These are phyloP conservation scores for Poecilobothrus nobilitatus DNA, from an alignment of 2,888 invertebrate species.

Conservation along the genomic window DNA sequence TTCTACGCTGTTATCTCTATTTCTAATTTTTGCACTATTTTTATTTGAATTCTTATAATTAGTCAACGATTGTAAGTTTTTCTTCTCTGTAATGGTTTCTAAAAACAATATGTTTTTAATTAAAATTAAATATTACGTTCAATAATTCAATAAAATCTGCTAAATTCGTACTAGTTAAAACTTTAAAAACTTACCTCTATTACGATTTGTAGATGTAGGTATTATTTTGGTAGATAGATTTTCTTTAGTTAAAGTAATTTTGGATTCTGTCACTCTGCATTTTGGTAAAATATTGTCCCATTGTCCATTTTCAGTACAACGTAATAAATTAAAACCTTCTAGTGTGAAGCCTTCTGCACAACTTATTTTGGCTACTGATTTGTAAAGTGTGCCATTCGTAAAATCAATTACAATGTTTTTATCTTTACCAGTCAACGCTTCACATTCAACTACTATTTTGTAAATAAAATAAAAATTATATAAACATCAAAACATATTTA, in stretches of 20 bases:
- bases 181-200: neutral
- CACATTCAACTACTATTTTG: constrained; percentile 61
- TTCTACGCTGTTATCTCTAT: neutral
- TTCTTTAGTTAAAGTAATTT: constrained; percentile 35
- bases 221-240: neutral
- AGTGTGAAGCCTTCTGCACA: constrained; percentile 64
- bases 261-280: constrained; percentile 58
- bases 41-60: neutral
- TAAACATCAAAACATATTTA: neutral
- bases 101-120: too few species aligned
- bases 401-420: constrained; percentile 50
- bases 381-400: constrained; percentile 56
- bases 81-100: neutral
- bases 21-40: neutral
- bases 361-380: constrained; percentile 65
- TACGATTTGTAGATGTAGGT: neutral
- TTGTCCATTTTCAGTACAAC: constrained; percentile 66
- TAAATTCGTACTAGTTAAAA: neutral
- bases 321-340: constrained; percentile 56
- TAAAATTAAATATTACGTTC: too few species aligned
- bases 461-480: neutral
- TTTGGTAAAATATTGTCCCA: constrained; percentile 70
- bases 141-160: neutral
- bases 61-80: neutral
- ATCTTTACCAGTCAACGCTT: constrained; percentile 54